A percentile compares a stretch with the other conserved stretches of the same genome.
These are phyloP conservation scores for Mactromeris polynyma DNA, from an alignment of 2,888 invertebrate genomes.

Conservation along the genomic window DNA sequence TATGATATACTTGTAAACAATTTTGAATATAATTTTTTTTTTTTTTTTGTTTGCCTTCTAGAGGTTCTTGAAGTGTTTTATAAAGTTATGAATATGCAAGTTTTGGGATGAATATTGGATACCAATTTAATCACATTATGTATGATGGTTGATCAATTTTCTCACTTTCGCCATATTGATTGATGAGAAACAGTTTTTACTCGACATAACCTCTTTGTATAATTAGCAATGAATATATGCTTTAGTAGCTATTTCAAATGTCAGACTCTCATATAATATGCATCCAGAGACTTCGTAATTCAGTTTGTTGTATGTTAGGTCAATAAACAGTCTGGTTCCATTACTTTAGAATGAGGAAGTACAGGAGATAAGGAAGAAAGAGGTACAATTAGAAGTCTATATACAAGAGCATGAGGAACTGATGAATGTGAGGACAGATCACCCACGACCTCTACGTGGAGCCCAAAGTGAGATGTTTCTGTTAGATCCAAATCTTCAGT, in stretches of 20 bases:
- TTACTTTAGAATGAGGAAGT: constrained; percentile 65
- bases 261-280: background rate
- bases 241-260: background rate
- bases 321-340: background rate
- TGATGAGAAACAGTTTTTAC: background rate
- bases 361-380: constrained; percentile 71
- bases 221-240: background rate
- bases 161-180: background rate
- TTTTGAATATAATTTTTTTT: background rate
- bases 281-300: background rate
- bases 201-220: no score
- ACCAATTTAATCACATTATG: background rate
- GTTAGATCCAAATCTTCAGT: constrained; percentile 44
- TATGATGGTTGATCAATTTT: background rate
- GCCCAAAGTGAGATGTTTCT: constrained; percentile 78
- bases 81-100: background rate
- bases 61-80: background rate
- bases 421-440: constrained; percentile 71
- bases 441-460: constrained; percentile 74
- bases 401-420: constrained; percentile 82
- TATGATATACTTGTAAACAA: background rate
- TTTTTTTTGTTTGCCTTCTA: background rate
- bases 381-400: constrained; percentile 79
- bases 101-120: background rate
- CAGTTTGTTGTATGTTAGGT: background rate